phyloP scores from a whole-genome alignment of 2,888 invertebrate genomes.

The Netelia fuscicornis region DNA sequence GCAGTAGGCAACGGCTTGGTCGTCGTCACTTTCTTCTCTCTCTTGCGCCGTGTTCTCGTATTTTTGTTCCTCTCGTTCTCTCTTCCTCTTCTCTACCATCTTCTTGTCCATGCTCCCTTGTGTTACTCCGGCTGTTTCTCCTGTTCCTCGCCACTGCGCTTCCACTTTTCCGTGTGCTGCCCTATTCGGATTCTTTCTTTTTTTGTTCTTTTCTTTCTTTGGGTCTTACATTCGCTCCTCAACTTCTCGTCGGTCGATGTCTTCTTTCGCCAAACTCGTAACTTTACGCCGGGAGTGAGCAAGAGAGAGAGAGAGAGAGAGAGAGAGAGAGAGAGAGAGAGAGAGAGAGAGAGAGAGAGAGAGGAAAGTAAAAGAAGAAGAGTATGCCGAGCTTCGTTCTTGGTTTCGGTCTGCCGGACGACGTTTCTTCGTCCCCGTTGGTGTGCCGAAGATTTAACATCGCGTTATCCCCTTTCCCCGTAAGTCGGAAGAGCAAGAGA shows the following conservation, averaged over 20 bases:
- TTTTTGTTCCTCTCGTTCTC: neutral
- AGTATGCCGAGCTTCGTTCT: constrained; percentile 13
- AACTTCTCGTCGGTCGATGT: constrained; percentile 46
- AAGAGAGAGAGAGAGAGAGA: constrained; percentile 3
- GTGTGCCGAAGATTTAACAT: constrained; percentile 54
- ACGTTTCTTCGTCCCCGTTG: constrained; percentile 6
- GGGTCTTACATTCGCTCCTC: constrained; percentile 30
- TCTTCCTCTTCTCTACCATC: neutral
- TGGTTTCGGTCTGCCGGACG: neutral
- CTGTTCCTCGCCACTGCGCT: constrained; percentile 17
- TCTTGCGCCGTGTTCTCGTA: constrained; percentile 15
- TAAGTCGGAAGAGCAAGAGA: neutral
- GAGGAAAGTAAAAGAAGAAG: neutral
- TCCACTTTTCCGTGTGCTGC: constrained; percentile 32
- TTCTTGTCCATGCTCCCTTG: constrained; percentile 17
- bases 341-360: constrained; percentile 8
- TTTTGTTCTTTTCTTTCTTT: neutral
- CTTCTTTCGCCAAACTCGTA: constrained; percentile 50
- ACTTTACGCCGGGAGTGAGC: constrained; percentile 42
- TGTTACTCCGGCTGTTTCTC: constrained; percentile 16
- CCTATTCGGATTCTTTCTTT: neutral
- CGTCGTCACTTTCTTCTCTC: constrained; percentile 23
- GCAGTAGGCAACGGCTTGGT: constrained; percentile 1
- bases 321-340: too few species aligned
- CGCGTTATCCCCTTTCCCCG: constrained; percentile 35